phyloP scores from a whole-genome alignment of 1,140 invertebrate species.

The Rhagoletis pomonella region DNA sequence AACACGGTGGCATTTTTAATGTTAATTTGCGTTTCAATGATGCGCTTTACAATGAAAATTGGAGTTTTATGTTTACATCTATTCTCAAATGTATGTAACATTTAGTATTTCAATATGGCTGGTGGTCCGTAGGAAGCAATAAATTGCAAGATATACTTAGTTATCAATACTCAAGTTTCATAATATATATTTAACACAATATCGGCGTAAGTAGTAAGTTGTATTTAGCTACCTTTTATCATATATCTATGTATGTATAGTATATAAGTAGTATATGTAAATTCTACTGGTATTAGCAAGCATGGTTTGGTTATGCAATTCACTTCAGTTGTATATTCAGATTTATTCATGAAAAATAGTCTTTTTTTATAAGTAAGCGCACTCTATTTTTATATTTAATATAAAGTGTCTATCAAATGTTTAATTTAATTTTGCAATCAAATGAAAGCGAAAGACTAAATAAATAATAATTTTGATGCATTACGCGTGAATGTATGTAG shows the following conservation, averaged over 20 bases:
- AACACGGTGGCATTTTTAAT: slow-evolving; percentile 46
- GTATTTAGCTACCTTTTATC: background rate
- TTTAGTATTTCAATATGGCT: slow-evolving; percentile 42
- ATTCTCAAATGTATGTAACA: background rate
- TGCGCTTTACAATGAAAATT: background rate
- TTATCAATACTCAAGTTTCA: background rate
- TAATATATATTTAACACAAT: slow-evolving; percentile 40
- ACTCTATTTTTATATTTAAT: slow-evolving; percentile 11
- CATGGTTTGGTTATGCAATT: slow-evolving; percentile 19
- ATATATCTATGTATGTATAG: slow-evolving; percentile 11
- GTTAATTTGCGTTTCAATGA: slow-evolving; percentile 18
- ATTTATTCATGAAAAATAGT: background rate
- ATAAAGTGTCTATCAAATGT: too few relatives aligned
- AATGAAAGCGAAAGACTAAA: too few relatives aligned
- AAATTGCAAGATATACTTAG: slow-evolving; percentile 10
- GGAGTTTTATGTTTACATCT: too few relatives aligned
- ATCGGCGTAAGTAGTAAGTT: background rate
- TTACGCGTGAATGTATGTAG: background rate
- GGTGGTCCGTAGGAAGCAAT: slow-evolving; percentile 39
- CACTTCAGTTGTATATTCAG: background rate
- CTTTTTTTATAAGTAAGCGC: slow-evolving; percentile 1
- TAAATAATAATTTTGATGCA: background rate
- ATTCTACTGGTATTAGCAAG: slow-evolving; percentile 5
- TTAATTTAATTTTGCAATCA: background rate
- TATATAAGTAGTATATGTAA: background rate